Base-by-base conservation (phyloP, 2,888 invertebrate genomes). In the Bembecia ichneumoniformis region DNA sequence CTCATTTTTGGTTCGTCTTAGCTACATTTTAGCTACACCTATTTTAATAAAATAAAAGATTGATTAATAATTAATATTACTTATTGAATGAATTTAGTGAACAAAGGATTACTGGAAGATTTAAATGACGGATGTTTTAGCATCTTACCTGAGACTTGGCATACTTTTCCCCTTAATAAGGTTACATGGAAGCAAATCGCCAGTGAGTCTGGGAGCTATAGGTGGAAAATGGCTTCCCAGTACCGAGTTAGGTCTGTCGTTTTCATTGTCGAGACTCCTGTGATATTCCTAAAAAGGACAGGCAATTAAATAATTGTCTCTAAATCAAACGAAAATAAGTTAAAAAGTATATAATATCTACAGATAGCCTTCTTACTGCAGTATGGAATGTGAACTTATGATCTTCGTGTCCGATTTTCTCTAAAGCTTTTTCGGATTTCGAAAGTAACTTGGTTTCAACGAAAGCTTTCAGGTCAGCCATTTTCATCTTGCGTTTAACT, bases 151-250 rank as follows among this genome's bases (percentile, higher is more conserved):
- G 54, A 97, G 87, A 70, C 96, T 96, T 3, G 97, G 97, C 96
- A 98, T 96, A 88, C 97, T 97, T 84, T 97, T 97, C 54, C 97
- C 97, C 88, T 97, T 96, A 54, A 95, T 93, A 48, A 97, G 88
- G 77, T 94, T 95, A 61, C 82, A 82, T 43, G 80, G 82, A 55
- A 89, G 86, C 47, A 86, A 69, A 59, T 89, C 88, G 15, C 86
- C 84, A 28, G 88, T 83, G 1, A 80, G 58, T 55, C 88, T 82
- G 0, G 90, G 89, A 11, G 88, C 88, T 48, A 90, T 73, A 0
- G 90, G 88, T 2, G 89, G 86, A 57, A 92, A 92, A 46, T 91
- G 91, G 49, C 90, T 89, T 48, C 90, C 90, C 1, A 94, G 90
- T 44, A 91, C 91, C 1, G 93, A 94, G 58, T 92, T 90, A 0